Percentiles rank a stretch among this genome's conserved stretches.
phyloP scores from a whole-genome alignment of 53 echinoderm and acorn worm genomes.

The Hippasteria phrygiana region DNA sequence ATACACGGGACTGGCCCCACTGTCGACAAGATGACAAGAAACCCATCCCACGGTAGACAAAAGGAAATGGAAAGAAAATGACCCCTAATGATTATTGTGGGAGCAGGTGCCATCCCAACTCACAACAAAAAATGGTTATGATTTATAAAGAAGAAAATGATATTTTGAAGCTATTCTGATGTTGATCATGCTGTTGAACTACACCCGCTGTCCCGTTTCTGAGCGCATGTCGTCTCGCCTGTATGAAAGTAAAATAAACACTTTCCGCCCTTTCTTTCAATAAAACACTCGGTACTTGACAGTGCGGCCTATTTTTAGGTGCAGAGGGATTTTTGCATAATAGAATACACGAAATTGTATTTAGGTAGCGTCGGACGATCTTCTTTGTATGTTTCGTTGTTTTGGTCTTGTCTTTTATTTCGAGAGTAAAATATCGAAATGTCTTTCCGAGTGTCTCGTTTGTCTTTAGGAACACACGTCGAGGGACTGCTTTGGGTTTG shows the following conservation, averaged over 20 bases:
- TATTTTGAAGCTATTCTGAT: too few species aligned
- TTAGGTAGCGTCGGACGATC: too few species aligned
- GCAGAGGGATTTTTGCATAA: not conserved
- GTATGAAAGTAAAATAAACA: slow-evolving; percentile 45
- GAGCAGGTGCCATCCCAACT: not conserved
- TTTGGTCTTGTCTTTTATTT: not conserved
- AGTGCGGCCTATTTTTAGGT: not conserved
- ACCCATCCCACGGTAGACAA: slow-evolving; percentile 22
- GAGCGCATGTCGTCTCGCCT: not conserved
- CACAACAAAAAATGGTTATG: not conserved
- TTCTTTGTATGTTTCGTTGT: not conserved
- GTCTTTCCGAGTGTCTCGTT: not conserved
- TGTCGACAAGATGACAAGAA: not conserved
- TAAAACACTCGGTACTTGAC: slow-evolving; percentile 35
- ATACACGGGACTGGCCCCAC: not conserved
- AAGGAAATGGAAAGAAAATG: slow-evolving; percentile 59
- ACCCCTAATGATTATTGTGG: slow-evolving; percentile 40
- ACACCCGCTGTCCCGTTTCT: not conserved
- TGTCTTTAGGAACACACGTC: not conserved
- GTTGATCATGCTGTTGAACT: not conserved
- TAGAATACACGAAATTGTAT: not conserved
- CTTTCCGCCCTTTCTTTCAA: slow-evolving; percentile 13
- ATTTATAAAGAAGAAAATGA: not conserved
- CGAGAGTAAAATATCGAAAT: not conserved
- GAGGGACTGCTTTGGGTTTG: not conserved